Conservation (phyloP, 2,113 vertebrate species). For the Nerophis lumbriciformis region DNA sequence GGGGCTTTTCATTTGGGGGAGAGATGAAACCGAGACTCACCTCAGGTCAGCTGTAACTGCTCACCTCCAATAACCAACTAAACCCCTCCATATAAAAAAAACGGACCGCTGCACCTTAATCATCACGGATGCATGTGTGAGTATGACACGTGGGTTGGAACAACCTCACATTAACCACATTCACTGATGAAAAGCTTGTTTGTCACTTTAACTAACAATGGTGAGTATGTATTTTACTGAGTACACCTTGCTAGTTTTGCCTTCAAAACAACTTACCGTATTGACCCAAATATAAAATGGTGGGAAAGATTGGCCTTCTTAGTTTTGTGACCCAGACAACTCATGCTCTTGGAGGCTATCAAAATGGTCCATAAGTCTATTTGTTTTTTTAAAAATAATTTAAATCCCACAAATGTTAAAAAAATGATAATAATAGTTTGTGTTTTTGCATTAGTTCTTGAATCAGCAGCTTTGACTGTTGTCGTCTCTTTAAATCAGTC, state of each 20-base stretch:
- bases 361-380: too few relatives aligned
- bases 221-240: constrained; percentile 3
- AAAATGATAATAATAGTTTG: too few relatives aligned
- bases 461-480: too few relatives aligned
- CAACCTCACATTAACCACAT: not conserved
- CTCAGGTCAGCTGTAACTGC: constrained; percentile 95
- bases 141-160: constrained; percentile 66
- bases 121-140: constrained; percentile 79
- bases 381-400: too few relatives aligned
- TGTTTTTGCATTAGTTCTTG: too few relatives aligned
- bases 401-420: too few relatives aligned
- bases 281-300: too few relatives aligned
- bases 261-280: too few relatives aligned
- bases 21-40: constrained; percentile 69
- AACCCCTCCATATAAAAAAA: constrained; percentile 48
- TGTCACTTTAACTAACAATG: constrained; percentile 45
- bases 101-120: constrained; percentile 49
- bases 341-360: too few relatives aligned
- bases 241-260: not conserved
- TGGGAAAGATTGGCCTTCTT: too few relatives aligned
- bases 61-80: constrained; percentile 64
- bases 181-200: constrained; percentile 27
- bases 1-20: constrained; percentile 76
- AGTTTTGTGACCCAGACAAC: too few relatives aligned
- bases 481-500: too few relatives aligned